A percentile compares a stretch with the other conserved stretches of the same genome.
Evolutionary conservation across 2,797 vertebrate genomes (phyloP).

Genomic region (Tolypeutes matacus): DNA sequence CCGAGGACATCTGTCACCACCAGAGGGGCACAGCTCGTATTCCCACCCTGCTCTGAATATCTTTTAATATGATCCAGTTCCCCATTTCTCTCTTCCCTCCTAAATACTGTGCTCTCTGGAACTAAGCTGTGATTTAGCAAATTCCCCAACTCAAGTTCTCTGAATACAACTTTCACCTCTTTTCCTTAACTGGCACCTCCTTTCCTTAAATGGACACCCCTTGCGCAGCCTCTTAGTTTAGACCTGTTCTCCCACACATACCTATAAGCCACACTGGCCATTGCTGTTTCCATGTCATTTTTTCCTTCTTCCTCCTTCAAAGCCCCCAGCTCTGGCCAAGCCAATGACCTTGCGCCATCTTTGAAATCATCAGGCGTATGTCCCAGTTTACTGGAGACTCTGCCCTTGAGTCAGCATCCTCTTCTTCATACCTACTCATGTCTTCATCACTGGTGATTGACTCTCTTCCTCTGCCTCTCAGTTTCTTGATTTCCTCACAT

Average conservation of each 20-base stretch:
- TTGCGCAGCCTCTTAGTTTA: neutral
- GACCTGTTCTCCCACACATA: neutral
- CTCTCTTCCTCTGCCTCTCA: neutral
- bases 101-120: neutral
- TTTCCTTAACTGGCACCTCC: neutral
- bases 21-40: neutral
- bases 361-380: neutral
- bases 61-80: neutral
- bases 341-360: neutral
- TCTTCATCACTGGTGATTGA: neutral
- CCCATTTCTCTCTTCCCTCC: neutral
- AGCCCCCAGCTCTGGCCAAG: neutral
- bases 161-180: neutral
- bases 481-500: neutral
- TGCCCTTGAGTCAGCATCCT: neutral
- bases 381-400: neutral
- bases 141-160: neutral
- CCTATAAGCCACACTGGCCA: too few species aligned
- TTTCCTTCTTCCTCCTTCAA: neutral
- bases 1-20: neutral
- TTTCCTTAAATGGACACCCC: neutral
- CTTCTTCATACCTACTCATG: neutral
- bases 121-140: neutral
- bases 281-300: neutral
- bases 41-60: neutral